Base-by-base conservation (phyloP, 1,140 invertebrate species). In the Popillia japonica region DNA sequence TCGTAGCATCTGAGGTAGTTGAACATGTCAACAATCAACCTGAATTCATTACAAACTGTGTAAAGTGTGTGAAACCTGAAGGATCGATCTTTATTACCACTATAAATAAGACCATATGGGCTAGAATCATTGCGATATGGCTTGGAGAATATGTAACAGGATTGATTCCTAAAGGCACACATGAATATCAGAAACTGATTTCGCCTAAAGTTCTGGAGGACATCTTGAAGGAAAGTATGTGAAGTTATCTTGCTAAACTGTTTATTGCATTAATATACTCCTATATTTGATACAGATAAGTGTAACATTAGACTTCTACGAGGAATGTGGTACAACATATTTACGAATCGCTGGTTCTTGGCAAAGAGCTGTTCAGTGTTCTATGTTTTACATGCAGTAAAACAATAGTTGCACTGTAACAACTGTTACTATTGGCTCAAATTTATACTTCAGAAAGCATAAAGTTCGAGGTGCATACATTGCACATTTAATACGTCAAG, bases 71-170 rank as follows among this genome's bases (percentile, higher is more conserved):
- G 10, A 93, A 93, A 89, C 92, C 92, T 44, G 90, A 90, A 40
- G 94, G 94, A 23, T 94, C 92, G 0, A 84, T 96, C 44, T 95
- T 96, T 86, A 85, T 96, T 40, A 96, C 95, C 40, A 96, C 95
- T 1, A 86, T 95, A 6, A 96, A 95, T 84, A 91, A 90, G 86
- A 96, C 94, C 6, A 55, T 87, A 3, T n/a, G 86, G 48, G 90
- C 93, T 6, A 93, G 90, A 87, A 8, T 93, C 0, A 85, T 89
- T 68, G 92, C 88, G 20, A 91, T 95, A 75, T 81, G 91, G 72
- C 85, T 88, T 8, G 93, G 91, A 11, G 95, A 96, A 87, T 88
- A 92, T 83, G 80, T 93, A 0, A 85, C 86, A 59, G 1, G 8
- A 3, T 55, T 93, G 0, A 81, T 95, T 59, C 93, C 94, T 41